These are phyloP conservation scores for Artibeus lituratus DNA, from an alignment of 2,797 vertebrate genomes.

Conservation along the genomic window DNA sequence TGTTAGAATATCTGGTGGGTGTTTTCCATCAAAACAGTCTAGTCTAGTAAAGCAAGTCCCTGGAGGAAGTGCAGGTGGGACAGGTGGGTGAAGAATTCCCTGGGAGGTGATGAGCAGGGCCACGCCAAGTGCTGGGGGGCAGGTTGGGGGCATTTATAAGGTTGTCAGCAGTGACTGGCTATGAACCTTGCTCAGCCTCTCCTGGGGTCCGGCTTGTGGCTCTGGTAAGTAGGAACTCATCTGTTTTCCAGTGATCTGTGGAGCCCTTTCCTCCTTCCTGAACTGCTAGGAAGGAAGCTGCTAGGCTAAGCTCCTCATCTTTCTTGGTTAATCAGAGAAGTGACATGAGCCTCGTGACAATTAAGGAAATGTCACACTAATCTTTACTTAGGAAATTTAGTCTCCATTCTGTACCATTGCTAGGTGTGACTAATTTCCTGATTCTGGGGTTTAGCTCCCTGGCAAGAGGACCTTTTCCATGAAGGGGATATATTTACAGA, in stretches of 20 bases:
- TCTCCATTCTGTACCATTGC: neutral
- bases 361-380: neutral
- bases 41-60: conserved; percentile 21
- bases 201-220: neutral
- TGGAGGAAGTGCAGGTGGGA: conserved; percentile 58
- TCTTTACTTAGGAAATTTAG: neutral
- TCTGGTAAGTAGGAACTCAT: neutral
- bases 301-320: conserved; percentile 15
- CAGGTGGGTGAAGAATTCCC: conserved; percentile 54
- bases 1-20: conserved; percentile 33
- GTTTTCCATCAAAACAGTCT: conserved; percentile 46
- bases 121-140: conserved; percentile 13
- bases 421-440: neutral
- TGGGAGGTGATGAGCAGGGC: neutral
- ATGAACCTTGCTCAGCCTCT: neutral
- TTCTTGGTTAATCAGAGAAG: conserved; percentile 31
- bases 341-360: neutral
- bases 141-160: conserved; percentile 23
- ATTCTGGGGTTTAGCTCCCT: neutral
- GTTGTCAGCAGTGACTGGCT: neutral
- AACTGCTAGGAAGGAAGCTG: too few relatives aligned
- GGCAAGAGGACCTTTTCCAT: neutral
- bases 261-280: neutral
- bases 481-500: neutral
- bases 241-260: neutral